phyloP scores from a whole-genome alignment of 2,888 invertebrate genomes.

The Xanthostigma xanthostigma region DNA sequence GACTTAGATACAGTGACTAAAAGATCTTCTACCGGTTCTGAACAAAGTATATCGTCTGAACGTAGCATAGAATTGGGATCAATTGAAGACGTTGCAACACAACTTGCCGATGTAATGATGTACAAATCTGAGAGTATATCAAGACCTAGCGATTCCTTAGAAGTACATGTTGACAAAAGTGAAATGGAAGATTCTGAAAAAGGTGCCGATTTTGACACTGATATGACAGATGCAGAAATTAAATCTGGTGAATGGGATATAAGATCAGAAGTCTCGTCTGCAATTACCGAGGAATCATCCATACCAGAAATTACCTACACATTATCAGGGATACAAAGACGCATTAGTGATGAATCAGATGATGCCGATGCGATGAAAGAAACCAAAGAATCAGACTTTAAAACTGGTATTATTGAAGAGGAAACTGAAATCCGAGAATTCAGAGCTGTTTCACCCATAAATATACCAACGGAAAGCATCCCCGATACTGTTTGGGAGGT shows the following conservation, averaged over 20 bases:
- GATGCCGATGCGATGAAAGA: slow-evolving; percentile 8
- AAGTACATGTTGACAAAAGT: slow-evolving; percentile 35
- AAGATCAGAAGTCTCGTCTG: slow-evolving; percentile 22
- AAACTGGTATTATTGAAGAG: slow-evolving; percentile 9
- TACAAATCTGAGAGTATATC: slow-evolving; percentile 22
- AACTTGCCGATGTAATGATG: slow-evolving; percentile 8
- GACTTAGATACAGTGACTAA: slow-evolving; percentile 13
- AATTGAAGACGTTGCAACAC: slow-evolving; percentile 14
- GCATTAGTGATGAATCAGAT: slow-evolving; percentile 25
- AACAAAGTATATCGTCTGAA: slow-evolving; percentile 22
- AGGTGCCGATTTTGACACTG: slow-evolving; percentile 28
- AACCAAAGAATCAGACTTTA: slow-evolving; percentile 7
- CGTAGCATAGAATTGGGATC: slow-evolving; percentile 13
- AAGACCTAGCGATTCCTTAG: slow-evolving; percentile 30
- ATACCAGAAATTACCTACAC: slow-evolving; percentile 30
- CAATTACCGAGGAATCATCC: slow-evolving; percentile 15
- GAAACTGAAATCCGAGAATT: slow-evolving; percentile 6
- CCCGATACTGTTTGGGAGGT: slow-evolving; percentile 37
- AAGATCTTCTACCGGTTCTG: slow-evolving; percentile 21
- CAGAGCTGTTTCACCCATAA: slow-evolving; percentile 20
- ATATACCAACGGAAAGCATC: slow-evolving; percentile 31
- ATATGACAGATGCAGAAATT: slow-evolving; percentile 24
- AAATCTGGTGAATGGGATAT: slow-evolving; percentile 23
- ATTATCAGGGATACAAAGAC: slow-evolving; percentile 26
- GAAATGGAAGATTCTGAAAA: slow-evolving; percentile 34